phyloP scores from a whole-genome alignment of 2,888 invertebrate species.

The Neoitamus cyanurus region DNA sequence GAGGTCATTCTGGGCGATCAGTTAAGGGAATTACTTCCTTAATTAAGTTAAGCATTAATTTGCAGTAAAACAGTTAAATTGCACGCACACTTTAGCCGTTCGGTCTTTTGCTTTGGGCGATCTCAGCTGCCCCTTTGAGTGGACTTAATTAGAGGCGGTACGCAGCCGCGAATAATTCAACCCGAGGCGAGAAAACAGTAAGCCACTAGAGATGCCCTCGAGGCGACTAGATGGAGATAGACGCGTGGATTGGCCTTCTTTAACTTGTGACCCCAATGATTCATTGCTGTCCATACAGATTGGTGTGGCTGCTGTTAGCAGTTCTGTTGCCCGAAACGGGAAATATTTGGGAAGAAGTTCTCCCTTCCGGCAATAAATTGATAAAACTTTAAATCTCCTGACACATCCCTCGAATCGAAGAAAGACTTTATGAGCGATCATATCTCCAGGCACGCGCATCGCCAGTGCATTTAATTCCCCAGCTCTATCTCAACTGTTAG shows the following conservation, averaged over 20 bases:
- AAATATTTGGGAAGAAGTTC: neutral
- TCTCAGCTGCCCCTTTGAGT: neutral
- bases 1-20: constrained; percentile 11
- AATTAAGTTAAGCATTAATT: constrained; percentile 40
- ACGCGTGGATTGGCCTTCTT: neutral
- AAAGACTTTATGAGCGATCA: neutral
- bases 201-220: neutral
- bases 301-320: neutral
- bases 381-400: neutral
- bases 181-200: neutral
- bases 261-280: constrained; percentile 20
- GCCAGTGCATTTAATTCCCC: neutral
- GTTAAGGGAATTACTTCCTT: constrained; percentile 37
- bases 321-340: neutral
- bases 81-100: neutral
- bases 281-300: neutral
- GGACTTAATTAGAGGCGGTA: neutral
- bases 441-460: constrained; percentile 2
- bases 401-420: neutral
- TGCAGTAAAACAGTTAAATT: constrained; percentile 35
- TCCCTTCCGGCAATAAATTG: neutral
- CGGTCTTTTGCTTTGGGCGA: neutral
- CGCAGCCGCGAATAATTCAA: constrained; percentile 17
- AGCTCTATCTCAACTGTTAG: neutral
- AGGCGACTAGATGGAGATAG: neutral